Percentiles rank a stretch among this genome's conserved stretches.
These are phyloP conservation scores for Lagenorhynchus albirostris DNA, from an alignment of 2,113 vertebrate genomes.

Conservation along the genomic window DNA sequence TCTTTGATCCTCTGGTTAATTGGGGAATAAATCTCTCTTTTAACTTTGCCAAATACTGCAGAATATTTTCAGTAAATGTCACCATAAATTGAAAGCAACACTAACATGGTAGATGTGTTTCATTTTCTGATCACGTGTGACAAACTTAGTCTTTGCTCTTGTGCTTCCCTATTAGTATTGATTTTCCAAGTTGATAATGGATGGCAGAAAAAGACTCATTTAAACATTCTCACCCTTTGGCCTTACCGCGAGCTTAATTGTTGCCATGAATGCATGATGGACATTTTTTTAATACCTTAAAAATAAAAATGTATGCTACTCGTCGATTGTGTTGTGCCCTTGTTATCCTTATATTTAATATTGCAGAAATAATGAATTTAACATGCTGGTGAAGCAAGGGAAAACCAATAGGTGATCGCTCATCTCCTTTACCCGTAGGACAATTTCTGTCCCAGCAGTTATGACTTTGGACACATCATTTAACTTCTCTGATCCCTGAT, in stretches of 20 bases:
- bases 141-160: conserved; percentile 70
- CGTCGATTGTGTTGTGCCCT: neutral
- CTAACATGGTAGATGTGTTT: conserved; percentile 82
- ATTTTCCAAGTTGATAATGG: conserved; percentile 79
- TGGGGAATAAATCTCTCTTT: conserved; percentile 87
- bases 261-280: conserved; percentile 51
- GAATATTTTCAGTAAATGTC: conserved; percentile 92
- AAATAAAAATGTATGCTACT: conserved; percentile 42
- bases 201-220: conserved; percentile 74
- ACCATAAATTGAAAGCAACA: conserved; percentile 85
- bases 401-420: neutral
- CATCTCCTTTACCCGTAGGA: neutral
- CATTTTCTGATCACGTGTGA: conserved; percentile 79
- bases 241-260: conserved; percentile 80
- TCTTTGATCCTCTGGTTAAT: conserved; percentile 94
- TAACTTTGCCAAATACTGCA: conserved; percentile 82
- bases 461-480: neutral
- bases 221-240: conserved; percentile 81
- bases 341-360: conserved; percentile 26
- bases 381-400: neutral
- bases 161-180: conserved; percentile 82
- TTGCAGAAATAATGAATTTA: neutral
- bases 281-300: conserved; percentile 30
- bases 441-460: neutral
- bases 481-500: neutral